phyloP scores from a whole-genome alignment of 2,797 vertebrate genomes.

The Leptoclinus maculatus region DNA sequence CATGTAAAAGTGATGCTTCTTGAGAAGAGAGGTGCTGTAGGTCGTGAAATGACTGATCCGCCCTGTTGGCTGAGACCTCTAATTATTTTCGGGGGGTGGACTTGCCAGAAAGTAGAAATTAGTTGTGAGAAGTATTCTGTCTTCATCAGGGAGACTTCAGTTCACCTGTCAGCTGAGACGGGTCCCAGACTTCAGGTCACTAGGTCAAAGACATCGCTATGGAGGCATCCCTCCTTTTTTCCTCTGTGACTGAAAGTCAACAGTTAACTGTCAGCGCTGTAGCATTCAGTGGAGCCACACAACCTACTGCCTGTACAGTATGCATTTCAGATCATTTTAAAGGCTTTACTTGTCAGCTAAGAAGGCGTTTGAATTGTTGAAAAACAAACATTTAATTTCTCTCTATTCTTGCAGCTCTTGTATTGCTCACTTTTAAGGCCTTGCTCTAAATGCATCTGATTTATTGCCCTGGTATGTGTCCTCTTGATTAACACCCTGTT shows the following conservation, averaged over 20 bases:
- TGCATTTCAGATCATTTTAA: not conserved
- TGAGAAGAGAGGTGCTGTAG: not conserved
- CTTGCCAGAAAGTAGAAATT: constrained; percentile 16
- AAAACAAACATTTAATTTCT: not conserved
- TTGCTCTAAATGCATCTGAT: too few relatives aligned
- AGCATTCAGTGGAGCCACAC: not conserved
- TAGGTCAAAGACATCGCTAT: constrained; percentile 31
- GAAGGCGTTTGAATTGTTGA: not conserved
- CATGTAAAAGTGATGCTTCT: not conserved
- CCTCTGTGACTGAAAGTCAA: constrained; percentile 36
- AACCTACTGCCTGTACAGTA: not conserved
- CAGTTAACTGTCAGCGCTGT: constrained; percentile 15
- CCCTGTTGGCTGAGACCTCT: not conserved
- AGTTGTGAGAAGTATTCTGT: constrained; percentile 36
- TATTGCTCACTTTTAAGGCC: too few relatives aligned
- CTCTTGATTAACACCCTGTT: too few relatives aligned
- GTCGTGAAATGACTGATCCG: not conserved
- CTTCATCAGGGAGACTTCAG: constrained; percentile 38
- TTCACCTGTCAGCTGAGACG: constrained; percentile 15
- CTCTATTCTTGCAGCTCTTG: not conserved
- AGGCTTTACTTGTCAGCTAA: not conserved
- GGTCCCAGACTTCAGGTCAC: constrained; percentile 42
- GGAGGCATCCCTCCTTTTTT: constrained; percentile 1
- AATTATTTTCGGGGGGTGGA: constrained; percentile 12
- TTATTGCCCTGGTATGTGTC: too few relatives aligned